Base-by-base conservation (phyloP, 2,113 vertebrate genomes). In the Myanophis thanlyinensis region DNA sequence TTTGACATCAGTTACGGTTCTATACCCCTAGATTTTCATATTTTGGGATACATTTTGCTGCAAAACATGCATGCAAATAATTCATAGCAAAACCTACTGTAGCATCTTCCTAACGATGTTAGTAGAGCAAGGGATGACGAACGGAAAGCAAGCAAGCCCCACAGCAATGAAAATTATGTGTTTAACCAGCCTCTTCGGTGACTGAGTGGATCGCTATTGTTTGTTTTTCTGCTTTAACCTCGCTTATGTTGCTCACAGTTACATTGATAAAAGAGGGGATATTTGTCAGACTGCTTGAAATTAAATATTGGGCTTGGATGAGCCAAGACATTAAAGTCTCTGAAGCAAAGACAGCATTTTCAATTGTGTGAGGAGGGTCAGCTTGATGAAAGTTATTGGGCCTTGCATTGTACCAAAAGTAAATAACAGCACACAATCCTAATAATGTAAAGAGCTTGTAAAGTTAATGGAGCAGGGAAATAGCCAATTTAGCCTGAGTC, bases 91-190 rank as follows among this genome's bases (percentile, higher is more conserved):
- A 91, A 97, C 96, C 91, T 89, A 93, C 87, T 80, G 96, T 88
- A 93, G 95, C 89, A 97, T 96, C 95, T 94, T 97, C 97, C 22
- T 97, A 95, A 96, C 93, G 51, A 90, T 91, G 96, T 85, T 94
- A 89, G 52, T 94, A 94, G 54, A 49, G 89, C 22, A 3, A 15
- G 9, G 46, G 49, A 2, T 97, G 94, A 85, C 91, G 59, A 62
- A 49, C 0, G 35, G 13, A n/a, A 54, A 54, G 47, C 27, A 85
- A 88, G 94, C 87, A 73, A 51, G 2, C 6, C 73, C 7, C 73
- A 95, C 95, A 93, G 92, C 94, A 97, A 97, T 95, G 96, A 97
- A 95, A 96, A 96, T 95, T 97, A 96, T 94, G 97, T 97, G 95
- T 96, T 94, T 95, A 95, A 95, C 94, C 94, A 96, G 90, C 51